Evolutionary conservation across 2,113 vertebrate species (phyloP).

Genomic region (Solea solea): DNA sequence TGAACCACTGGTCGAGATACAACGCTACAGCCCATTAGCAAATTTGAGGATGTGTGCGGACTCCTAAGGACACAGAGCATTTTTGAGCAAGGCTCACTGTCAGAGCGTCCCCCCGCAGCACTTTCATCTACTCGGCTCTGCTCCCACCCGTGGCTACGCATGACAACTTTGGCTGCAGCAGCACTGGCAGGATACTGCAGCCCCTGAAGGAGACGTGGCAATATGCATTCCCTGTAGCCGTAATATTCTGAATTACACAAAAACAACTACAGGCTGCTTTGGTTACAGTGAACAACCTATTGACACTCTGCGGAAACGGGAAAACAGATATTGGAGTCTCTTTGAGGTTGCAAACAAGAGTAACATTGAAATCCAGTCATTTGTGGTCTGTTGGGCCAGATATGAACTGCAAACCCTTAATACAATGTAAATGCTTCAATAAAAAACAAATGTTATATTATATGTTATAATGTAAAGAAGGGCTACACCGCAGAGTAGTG

Average conservation of each 20-base stretch:
- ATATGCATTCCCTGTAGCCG: conserved; percentile 60
- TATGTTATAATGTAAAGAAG: too few relatives aligned
- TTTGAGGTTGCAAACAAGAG: background rate
- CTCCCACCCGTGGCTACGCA: conserved; percentile 62
- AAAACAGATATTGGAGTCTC: background rate
- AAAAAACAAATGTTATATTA: too few relatives aligned
- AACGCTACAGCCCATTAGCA: conserved; percentile 64
- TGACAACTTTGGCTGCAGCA: conserved; percentile 70
- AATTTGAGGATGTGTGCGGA: conserved; percentile 52
- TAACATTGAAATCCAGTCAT: conserved; percentile 4
- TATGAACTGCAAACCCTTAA: too few relatives aligned
- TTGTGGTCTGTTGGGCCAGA: conserved; percentile 4
- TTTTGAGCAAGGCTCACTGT: conserved; percentile 51
- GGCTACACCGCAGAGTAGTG: too few relatives aligned
- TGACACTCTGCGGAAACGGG: conserved; percentile 20
- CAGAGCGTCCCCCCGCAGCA: conserved; percentile 65
- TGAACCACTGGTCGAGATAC: conserved; percentile 62
- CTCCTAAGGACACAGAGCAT: conserved; percentile 47
- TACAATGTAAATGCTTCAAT: too few relatives aligned
- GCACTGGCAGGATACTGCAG: conserved; percentile 60
- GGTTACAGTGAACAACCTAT: conserved; percentile 28
- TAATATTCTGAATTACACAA: conserved; percentile 59
- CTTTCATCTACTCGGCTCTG: conserved; percentile 57
- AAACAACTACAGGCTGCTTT: conserved; percentile 39
- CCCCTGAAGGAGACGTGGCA: conserved; percentile 62